Evolutionary conservation across 2,888 invertebrate species (phyloP).

Genomic region (Patella depressa): DNA sequence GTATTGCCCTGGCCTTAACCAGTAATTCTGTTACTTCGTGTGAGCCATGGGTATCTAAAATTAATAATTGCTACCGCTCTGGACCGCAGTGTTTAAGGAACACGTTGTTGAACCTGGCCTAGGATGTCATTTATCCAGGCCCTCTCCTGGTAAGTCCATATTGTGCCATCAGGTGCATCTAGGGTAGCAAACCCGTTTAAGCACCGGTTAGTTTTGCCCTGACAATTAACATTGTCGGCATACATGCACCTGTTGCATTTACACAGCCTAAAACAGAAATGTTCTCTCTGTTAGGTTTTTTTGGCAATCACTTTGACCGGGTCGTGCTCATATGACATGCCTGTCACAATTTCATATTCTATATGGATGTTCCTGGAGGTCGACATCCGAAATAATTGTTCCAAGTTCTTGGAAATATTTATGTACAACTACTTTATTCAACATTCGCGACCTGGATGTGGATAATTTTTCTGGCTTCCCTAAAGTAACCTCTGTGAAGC

Average conservation of each 20-base stretch:
- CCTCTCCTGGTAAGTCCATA: background rate
- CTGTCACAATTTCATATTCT: constrained; percentile 13
- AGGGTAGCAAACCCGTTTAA: background rate
- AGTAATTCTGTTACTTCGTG: constrained; percentile 19
- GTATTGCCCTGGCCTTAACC: constrained; percentile 25
- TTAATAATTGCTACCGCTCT: background rate
- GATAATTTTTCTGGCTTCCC: background rate
- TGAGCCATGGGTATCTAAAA: background rate
- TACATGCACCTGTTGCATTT: too few relatives aligned
- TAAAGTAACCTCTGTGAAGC: background rate
- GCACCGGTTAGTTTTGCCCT: background rate
- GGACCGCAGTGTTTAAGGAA: too few relatives aligned
- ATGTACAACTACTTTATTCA: background rate
- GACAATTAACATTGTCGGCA: constrained; percentile 1
- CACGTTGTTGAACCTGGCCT: too few relatives aligned
- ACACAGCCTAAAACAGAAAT: too few relatives aligned
- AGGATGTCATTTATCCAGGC: too few relatives aligned
- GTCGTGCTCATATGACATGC: constrained; percentile 15
- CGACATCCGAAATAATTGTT: background rate
- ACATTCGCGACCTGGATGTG: background rate
- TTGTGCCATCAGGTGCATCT: constrained; percentile 6
- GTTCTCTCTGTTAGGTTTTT: too few relatives aligned
- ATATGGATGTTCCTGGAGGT: background rate
- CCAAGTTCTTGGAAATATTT: background rate
- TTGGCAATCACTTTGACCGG: constrained; percentile 16